Evolutionary conservation across 2,113 vertebrate species (phyloP), one percentile per base, ranked within the genome.

Genomic region (Carlito syrichta): DNA sequence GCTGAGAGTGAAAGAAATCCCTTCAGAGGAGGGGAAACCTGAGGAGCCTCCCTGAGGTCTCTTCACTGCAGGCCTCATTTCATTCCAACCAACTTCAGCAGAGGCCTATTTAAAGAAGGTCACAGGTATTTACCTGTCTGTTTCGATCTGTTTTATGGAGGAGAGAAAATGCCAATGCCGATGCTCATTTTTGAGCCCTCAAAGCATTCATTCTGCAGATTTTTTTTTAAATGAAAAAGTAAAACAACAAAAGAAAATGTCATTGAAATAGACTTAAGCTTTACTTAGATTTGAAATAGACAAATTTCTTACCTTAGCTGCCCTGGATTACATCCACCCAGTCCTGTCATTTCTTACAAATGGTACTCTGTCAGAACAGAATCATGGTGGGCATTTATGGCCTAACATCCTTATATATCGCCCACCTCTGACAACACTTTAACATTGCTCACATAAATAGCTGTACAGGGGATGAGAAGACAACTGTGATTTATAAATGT

Each of bases 241-340:
- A 95, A 74, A 69, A 91, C 74, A 95, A 94, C 63, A 88, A 92
- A 85, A 85, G 66, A 92, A 96, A 97, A 97, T 92, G 83, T 89
- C 81, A 82, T 40, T 38, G 78, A 69, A 63, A 62, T 91, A 79
- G 81, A 92, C 68, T 54, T 69, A 86, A 95, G 77, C 35, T 82
- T 86, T 82, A 90, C 43, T 58, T 74, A 89, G 56, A 56, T 38
- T 56, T 43, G 62, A 88, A 84, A 91, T 22, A 94, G 11, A n/a
- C n/a, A n/a, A n/a, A 73, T 66, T 89, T 97, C 85, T 93, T 77
- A 77, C 86, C 23, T 93, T 79, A 90, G 77, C 43, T 35, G 50
- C 30, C 56, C 38, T 88, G 71, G 81, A 19, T 68, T 95, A 81
- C 52, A 58, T 22, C 76, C 35, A 74, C 35, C n/a, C 25, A 63